These are phyloP conservation scores for Ophraella communa DNA, from an alignment of 2,888 invertebrate genomes.

Conservation along the genomic window DNA sequence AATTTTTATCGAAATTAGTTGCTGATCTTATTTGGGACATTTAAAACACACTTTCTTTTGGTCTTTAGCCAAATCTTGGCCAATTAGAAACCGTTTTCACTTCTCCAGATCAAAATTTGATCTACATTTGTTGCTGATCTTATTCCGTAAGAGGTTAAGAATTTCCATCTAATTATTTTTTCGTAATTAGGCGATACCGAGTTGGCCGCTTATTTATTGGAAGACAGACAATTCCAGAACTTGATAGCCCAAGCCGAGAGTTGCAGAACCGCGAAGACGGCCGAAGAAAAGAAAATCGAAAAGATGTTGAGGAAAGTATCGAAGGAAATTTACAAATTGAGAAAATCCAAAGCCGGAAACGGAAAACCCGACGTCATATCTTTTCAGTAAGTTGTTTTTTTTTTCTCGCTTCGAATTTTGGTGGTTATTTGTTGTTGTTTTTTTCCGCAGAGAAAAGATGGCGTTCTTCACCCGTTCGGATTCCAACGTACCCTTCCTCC, in stretches of 20 bases:
- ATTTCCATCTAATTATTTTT: too few species aligned
- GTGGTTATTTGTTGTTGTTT: background rate
- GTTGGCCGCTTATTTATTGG: slow-evolving; percentile 84
- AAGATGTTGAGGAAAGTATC: slow-evolving; percentile 87
- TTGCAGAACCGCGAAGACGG: slow-evolving; percentile 63
- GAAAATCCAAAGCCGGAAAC: slow-evolving; percentile 85
- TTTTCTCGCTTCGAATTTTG: too few species aligned
- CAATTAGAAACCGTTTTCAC: too few species aligned
- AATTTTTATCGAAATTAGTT: too few species aligned
- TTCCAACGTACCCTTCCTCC: slow-evolving; percentile 76
- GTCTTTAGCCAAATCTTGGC: too few species aligned
- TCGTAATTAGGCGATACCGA: slow-evolving; percentile 81
- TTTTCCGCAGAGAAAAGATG: slow-evolving; percentile 87
- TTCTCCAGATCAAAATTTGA: too few species aligned
- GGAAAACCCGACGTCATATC: slow-evolving; percentile 90
- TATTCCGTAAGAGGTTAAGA: too few species aligned
- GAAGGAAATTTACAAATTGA: slow-evolving; percentile 87
- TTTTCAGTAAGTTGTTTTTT: slow-evolving; percentile 90
- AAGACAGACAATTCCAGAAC: slow-evolving; percentile 84
- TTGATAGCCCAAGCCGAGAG: slow-evolving; percentile 68
- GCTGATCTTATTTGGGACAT: too few species aligned
- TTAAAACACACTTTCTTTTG: too few species aligned
- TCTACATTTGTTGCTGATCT: background rate
- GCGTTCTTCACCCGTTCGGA: slow-evolving; percentile 91
- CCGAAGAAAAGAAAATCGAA: slow-evolving; percentile 74